These are phyloP conservation scores for Limonius californicus DNA, from an alignment of 1,140 invertebrate species.

Conservation along the genomic window DNA sequence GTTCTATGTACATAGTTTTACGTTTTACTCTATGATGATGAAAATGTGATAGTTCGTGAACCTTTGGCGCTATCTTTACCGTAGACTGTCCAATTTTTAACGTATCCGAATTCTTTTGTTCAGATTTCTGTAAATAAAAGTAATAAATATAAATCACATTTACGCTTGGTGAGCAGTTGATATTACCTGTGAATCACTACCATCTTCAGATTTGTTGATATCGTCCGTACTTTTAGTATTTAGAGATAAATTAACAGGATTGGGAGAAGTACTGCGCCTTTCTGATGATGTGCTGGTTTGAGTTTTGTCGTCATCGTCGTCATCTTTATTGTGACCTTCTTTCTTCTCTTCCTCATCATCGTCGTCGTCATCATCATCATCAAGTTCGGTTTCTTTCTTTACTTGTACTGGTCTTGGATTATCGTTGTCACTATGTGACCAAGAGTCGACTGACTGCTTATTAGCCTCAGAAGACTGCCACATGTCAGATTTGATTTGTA, in stretches of 20 bases:
- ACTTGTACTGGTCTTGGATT: conserved; percentile 49
- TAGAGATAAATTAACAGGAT: conserved; percentile 74
- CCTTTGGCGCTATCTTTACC: conserved; percentile 54
- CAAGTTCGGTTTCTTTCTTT: conserved; percentile 55
- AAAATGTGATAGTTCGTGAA: conserved; percentile 48
- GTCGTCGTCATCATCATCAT: conserved; percentile 40
- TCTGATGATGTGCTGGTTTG: conserved; percentile 32
- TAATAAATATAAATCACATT: too few species aligned
- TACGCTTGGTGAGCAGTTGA: too few species aligned
- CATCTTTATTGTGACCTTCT: conserved; percentile 44
- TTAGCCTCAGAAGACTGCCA: conserved; percentile 56
- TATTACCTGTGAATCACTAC: conserved; percentile 35
- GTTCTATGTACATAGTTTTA: conserved; percentile 60
- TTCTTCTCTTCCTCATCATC: conserved; percentile 46
- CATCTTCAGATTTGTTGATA: conserved; percentile 38
- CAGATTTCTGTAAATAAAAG: conserved; percentile 30
- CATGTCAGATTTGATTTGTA: conserved; percentile 79
- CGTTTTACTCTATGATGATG: conserved; percentile 55
- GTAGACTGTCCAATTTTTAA: conserved; percentile 45
- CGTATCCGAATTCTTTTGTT: conserved; percentile 35
- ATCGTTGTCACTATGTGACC: conserved; percentile 58
- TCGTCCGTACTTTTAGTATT: conserved; percentile 48
- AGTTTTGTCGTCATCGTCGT: conserved; percentile 38
- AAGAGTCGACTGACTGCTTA: conserved; percentile 51
- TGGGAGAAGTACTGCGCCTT: conserved; percentile 47